Evolutionary conservation across 2,888 invertebrate species (phyloP), one percentile per base, ranked within the genome.

Genomic region (Cloeon dipterum): DNA sequence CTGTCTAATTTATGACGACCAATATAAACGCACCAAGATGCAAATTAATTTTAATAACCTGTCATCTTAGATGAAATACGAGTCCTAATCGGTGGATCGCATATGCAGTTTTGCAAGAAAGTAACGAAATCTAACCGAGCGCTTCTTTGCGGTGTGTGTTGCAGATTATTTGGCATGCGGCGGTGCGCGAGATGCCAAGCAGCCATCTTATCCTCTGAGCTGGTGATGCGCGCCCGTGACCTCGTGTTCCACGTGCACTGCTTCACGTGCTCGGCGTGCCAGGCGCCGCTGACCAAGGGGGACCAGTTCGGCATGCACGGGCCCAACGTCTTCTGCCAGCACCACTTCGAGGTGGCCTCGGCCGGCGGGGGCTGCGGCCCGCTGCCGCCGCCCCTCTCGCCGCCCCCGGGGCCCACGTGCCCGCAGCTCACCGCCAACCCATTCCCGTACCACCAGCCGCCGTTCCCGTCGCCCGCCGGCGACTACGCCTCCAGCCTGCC

Each of bases 231-330:
- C 38, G 91, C 88, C 8, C 66, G 85, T 36, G 88, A 89, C 50
- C 66, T 81, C 50, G 86, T 91, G 47, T 94, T 85, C 64, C 93
- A 94, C 63, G 76, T 91, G 41, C 76, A 78, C 52, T 94, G 93
- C 61, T 94, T 94, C 64, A 81, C 82, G 34, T 93, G 93, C 57
- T 76, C 78, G 32, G 71, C 79, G 36, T 93, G 93, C 63, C 75
- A 74, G 54, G 68, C 77, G 25, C 75, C 79, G 4, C 66, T 94
- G 41, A 81, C 77, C 40, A 86, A 89, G 53, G 94, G 94, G 29
- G 93, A 94, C 55, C 85, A 86, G 49, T 94, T 89, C 61, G 89
- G 89, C 45, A 81, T 91, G 63, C 68, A 83, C 46, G 82, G 85
- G 47, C 75, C 81, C 39, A 72, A 79, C 45, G 78, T 91, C 35